Evolutionary conservation across 2,797 vertebrate genomes (phyloP), one percentile per base, ranked within the genome.

Genomic region (Oceanodroma leucorhoa): DNA sequence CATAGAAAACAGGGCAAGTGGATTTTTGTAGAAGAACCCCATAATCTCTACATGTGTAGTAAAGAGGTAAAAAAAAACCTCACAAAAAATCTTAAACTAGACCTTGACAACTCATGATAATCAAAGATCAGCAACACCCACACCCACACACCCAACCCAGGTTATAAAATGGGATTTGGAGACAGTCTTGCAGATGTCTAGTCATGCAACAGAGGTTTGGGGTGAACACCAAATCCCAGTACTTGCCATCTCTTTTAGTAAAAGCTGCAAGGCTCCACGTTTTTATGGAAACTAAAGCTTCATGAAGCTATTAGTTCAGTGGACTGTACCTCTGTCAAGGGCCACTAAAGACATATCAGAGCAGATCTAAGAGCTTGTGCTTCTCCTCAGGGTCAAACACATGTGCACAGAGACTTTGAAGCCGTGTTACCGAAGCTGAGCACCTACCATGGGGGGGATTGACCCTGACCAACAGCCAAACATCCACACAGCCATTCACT

Each of bases 361-460:
- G 6, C 8, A 69, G 21, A 32, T 73, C 7, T 26, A 41, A 55
- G 34, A 38, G 9, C 9, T 65, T 27, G 3, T 50, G 15, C 34
- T 41, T 55, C 54, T 80, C 15, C 41, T 32, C 13, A 30, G 40
- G 9, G 17, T 57, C 43, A 65, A 34, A 55, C 0, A 0, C 12
- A 11, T 0, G 13, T 34, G 46, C 54, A 30, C 15, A 81, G 26
- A 75, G 30, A 22, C 9, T 66, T 41, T 57, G 29, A 85, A 79
- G 32, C 8, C 66, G 32, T 18, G 8, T 82, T 32, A 27, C 17
- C 4, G 7, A 79, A 86, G 23, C 15, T 51, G 30, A 83, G 9
- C 26, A 46, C 3, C 0, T 12, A n/a, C 7, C 12, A 38, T 50
- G 32, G 22, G 3, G 6, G 12, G 4, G 5, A 64, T 5, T 72